Conservation (phyloP, 2,888 invertebrate species). For the Suillia variegata region DNA sequence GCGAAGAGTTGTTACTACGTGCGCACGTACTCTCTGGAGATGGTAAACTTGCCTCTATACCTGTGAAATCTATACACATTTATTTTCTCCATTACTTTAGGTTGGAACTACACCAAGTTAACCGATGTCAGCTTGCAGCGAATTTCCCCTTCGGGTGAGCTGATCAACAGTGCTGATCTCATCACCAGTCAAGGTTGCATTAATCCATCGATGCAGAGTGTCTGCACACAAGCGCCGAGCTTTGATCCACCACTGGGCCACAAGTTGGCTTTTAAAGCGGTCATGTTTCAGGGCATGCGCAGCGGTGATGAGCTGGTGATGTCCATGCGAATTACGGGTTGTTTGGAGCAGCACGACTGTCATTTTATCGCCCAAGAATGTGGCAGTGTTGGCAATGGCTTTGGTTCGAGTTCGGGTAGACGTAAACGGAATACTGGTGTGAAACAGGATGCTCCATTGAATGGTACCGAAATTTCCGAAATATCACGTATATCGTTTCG, state of each 20-base stretch:
- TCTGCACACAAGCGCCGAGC: conserved; percentile 62
- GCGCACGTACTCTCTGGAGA: conserved; percentile 65
- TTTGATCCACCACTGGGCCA: conserved; percentile 61
- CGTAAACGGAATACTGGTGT: conserved; percentile 37
- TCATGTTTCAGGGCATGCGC: conserved; percentile 67
- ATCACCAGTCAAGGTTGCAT: conserved; percentile 63
- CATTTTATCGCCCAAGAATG: conserved; percentile 49
- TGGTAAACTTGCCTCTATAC: conserved; percentile 56
- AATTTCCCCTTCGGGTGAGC: conserved; percentile 50
- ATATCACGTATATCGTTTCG: conserved; percentile 53
- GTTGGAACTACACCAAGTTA: conserved; percentile 64
- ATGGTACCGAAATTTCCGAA: conserved; percentile 50
- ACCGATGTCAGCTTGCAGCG: conserved; percentile 63
- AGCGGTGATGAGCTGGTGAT: conserved; percentile 66
- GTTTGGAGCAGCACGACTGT: conserved; percentile 65
- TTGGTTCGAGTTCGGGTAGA: conserved; percentile 31
- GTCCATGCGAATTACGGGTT: conserved; percentile 65
- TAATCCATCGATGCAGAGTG: conserved; percentile 60
- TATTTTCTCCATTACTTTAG: conserved; percentile 30
- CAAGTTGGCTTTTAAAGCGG: conserved; percentile 63
- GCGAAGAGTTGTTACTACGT: conserved; percentile 65
- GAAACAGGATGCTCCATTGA: conserved; percentile 5
- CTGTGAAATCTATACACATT: background rate
- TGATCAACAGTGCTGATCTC: conserved; percentile 57
- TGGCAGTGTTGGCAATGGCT: conserved; percentile 32